Conservation (phyloP, 2,888 invertebrate genomes). For the Drosophila paranaensis region DNA sequence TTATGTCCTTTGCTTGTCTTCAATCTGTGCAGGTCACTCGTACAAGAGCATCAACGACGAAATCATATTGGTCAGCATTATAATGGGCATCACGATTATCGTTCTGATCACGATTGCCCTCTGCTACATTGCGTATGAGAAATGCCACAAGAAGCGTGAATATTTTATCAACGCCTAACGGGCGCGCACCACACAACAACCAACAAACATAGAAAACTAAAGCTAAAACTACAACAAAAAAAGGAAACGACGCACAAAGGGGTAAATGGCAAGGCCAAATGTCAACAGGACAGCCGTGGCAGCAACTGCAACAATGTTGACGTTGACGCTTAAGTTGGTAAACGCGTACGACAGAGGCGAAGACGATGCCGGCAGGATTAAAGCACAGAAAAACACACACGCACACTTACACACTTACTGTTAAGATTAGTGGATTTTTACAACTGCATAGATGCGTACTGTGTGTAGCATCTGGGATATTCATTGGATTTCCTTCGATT, state of each 20-base stretch:
- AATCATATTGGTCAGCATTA: constrained; percentile 94
- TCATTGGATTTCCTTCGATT: constrained; percentile 37
- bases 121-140: constrained; percentile 92
- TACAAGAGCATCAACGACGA: constrained; percentile 93
- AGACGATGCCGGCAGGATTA: constrained; percentile 24
- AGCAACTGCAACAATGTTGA: constrained; percentile 72
- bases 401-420: constrained; percentile 22
- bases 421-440: constrained; percentile 37
- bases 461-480: constrained; percentile 11
- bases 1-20: constrained; percentile 28
- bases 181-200: constrained; percentile 11
- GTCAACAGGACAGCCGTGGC: constrained; percentile 51
- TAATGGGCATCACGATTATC: constrained; percentile 93
- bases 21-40: constrained; percentile 88
- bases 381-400: constrained; percentile 6
- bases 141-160: constrained; percentile 89
- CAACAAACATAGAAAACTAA: constrained; percentile 9
- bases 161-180: constrained; percentile 88
- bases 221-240: not conserved
- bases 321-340: constrained; percentile 71
- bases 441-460: constrained; percentile 23
- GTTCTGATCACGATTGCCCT: constrained; percentile 92
- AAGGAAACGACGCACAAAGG: constrained; percentile 14
- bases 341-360: not conserved
- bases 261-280: constrained; percentile 60